Evolutionary conservation across 2,113 vertebrate species (phyloP), one percentile per base, ranked within the genome.

Genomic region (Pelodiscus sinensis): DNA sequence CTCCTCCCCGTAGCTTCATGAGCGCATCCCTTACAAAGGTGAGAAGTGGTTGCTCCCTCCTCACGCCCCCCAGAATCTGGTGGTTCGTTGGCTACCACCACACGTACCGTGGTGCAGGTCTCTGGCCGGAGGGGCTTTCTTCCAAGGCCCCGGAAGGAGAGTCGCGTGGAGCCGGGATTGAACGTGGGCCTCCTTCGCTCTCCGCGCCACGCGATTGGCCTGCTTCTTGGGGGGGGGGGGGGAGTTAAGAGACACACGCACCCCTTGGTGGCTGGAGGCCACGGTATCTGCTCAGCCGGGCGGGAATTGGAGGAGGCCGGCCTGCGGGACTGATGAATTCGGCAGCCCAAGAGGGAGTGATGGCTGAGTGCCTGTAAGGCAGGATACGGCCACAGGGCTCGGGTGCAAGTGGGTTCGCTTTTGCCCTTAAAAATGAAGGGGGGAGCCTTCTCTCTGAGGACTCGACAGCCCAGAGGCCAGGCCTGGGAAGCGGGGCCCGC

Each of bases 41-140:
- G 71, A 75, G 71, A 16, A 18, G 62, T 4, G 14, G 13, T 3
- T 2, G 2, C 14, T 15, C 29, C 6, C 12, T 6, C 29, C 15
- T 6, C 3, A 68, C 9, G 29, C 31, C 18, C 38, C 38, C 38
- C 38, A 44, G 38, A 44, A 44, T 44, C 38, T 5, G 38, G 15
- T n/a, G 62, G 62, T 68, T 31, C 62, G 8, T 68, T 68, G 1
- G 35, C 71, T 44, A 12, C 73, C 50, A 11, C 10, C 38, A 44
- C 11, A 7, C 12, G 21, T 9, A 44, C 35, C 44, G 73, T 25
- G 21, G 10, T 50, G 38, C 73, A 12, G 35, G 38, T 75, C 5
- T 51, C 31, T 27, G 2, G 12, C 1, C 0, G 0, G 0, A 1
- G 6, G 56, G 79, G 85, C 87, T 51, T 82, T 55, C 38, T 0